Percentiles rank a stretch among this genome's conserved stretches.
Evolutionary conservation across 2,113 vertebrate genomes (phyloP).

Genomic region (Dipodomys stephensi): DNA sequence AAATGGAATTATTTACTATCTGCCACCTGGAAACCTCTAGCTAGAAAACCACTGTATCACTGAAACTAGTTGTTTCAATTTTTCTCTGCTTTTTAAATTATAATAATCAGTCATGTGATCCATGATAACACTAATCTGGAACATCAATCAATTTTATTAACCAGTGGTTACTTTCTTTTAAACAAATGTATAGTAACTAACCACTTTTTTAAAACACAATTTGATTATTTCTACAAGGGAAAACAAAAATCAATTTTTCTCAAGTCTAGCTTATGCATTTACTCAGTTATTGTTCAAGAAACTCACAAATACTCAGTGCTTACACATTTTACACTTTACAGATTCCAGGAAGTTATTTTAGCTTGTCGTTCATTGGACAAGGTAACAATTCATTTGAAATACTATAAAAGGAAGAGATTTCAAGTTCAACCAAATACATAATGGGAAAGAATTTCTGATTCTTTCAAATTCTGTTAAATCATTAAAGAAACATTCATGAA

Average conservation of each 20-base stretch:
- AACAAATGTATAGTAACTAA: background rate
- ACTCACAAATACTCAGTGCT: conserved; percentile 7
- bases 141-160: conserved; percentile 32
- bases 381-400: too few relatives aligned
- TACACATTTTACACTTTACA: background rate
- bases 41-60: background rate
- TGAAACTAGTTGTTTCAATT: background rate
- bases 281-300: background rate
- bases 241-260: background rate
- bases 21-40: background rate
- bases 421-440: background rate
- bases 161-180: background rate
- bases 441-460: background rate
- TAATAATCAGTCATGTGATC: background rate
- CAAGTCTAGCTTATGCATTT: conserved; percentile 28
- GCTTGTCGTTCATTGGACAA: too few relatives aligned
- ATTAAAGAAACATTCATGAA: background rate
- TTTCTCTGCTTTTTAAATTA: background rate
- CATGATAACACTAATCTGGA: background rate
- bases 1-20: conserved; percentile 1
- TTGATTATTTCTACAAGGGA: background rate
- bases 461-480: background rate
- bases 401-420: background rate
- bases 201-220: background rate
- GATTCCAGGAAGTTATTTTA: background rate